Conservation (phyloP, 92 coral and sea anemone species). For the Porites lobata region DNA sequence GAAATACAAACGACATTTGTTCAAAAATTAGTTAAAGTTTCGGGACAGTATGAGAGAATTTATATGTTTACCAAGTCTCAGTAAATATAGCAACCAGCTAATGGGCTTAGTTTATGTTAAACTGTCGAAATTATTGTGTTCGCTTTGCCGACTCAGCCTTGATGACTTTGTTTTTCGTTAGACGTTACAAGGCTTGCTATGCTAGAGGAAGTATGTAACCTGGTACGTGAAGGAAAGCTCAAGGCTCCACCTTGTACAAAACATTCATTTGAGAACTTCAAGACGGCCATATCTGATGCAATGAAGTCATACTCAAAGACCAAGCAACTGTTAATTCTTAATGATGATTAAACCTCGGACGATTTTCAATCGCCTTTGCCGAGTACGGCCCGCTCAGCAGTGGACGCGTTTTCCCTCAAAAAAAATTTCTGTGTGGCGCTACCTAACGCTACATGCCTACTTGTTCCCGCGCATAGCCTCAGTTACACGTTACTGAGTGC, state of each 20-base stretch:
- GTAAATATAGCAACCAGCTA: no score
- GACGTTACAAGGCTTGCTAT: slow-evolving; percentile 73
- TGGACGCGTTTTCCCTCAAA: neutral
- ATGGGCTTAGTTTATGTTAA: no score
- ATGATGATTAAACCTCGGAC: slow-evolving; percentile 14
- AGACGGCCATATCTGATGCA: slow-evolving; percentile 77
- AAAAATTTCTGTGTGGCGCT: neutral
- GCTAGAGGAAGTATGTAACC: slow-evolving; percentile 85
- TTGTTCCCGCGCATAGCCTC: neutral
- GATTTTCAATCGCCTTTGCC: no score
- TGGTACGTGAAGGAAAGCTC: slow-evolving; percentile 72
- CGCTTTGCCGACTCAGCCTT: neutral
- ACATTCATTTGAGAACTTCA: slow-evolving; percentile 78
- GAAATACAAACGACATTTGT: no score
- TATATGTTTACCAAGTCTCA: neutral
- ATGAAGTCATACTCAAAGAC: slow-evolving; percentile 76
- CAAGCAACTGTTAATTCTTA: slow-evolving; percentile 78
- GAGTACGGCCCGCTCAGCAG: no score
- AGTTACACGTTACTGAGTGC: neutral
- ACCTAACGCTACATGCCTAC: no score
- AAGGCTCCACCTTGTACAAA: slow-evolving; percentile 80
- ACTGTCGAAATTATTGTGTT: neutral
- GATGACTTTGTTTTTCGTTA: neutral
- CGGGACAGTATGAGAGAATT: no score
- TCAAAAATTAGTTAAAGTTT: no score